Conservation (phyloP, 35 echinoderm and acorn worm genomes). For the Ophioderma brevispina region DNA sequence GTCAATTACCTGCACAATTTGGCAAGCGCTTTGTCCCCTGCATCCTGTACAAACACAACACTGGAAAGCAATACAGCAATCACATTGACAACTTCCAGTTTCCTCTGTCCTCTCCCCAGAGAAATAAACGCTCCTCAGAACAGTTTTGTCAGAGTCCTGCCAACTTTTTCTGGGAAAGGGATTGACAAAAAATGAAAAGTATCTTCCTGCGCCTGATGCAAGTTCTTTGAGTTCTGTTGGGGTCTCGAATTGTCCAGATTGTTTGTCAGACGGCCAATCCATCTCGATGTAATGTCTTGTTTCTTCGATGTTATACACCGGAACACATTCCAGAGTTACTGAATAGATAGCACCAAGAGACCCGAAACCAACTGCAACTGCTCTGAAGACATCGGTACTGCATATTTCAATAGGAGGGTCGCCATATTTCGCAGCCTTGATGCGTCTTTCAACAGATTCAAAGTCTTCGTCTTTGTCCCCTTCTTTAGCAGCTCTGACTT, state of each 20-base stretch:
- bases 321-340: constrained; percentile 76
- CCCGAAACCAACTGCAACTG: constrained; percentile 87
- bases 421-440: constrained; percentile 76
- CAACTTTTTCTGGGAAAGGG: constrained; percentile 72
- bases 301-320: constrained; percentile 82
- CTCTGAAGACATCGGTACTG: constrained; percentile 86
- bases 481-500: constrained; percentile 51
- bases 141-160: constrained; percentile 55
- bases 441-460: constrained; percentile 61
- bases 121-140: constrained; percentile 79
- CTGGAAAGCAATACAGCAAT: constrained; percentile 78
- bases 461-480: constrained; percentile 84
- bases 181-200: constrained; percentile 94
- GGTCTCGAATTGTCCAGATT: constrained; percentile 35
- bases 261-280: constrained; percentile 52
- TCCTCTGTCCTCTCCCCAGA: constrained; percentile 77
- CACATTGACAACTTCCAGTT: constrained; percentile 84
- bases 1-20: constrained; percentile 81
- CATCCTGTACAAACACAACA: constrained; percentile 87
- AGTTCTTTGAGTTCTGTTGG: constrained; percentile 57
- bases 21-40: constrained; percentile 89
- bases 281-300: constrained; percentile 75
- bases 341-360: constrained; percentile 90
- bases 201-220: constrained; percentile 80
- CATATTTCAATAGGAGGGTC: constrained; percentile 64